A percentile compares a stretch with the other conserved stretches of the same genome.
These are phyloP conservation scores for Aphelocoma californica DNA, from an alignment of 2,797 vertebrate genomes.

Conservation along the genomic window DNA sequence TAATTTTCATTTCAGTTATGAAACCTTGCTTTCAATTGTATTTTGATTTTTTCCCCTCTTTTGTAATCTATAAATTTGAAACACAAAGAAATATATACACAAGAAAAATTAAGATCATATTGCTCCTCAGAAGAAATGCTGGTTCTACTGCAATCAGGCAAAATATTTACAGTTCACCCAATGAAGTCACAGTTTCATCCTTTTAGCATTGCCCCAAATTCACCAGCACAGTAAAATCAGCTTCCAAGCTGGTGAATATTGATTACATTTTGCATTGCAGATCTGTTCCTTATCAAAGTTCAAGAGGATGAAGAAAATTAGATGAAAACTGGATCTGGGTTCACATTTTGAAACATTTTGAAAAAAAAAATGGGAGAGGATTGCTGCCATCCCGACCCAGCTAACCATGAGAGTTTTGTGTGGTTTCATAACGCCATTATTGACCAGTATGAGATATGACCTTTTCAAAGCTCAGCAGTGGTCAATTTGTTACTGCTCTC, in stretches of 20 bases:
- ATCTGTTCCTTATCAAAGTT: not conserved
- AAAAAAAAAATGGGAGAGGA: not conserved
- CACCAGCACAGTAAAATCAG: not conserved
- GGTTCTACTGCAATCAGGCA: not conserved
- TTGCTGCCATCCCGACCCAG: not conserved
- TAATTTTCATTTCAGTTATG: not conserved
- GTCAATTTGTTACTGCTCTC: not conserved
- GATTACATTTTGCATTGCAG: not conserved
- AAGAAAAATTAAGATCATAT: not conserved
- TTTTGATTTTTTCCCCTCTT: not conserved
- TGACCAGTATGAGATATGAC: not conserved
- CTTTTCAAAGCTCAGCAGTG: not conserved
- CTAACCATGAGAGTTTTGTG: not conserved
- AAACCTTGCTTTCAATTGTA: not conserved
- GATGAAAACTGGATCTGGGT: not conserved
- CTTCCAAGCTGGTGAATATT: not conserved
- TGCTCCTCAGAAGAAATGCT: not conserved
- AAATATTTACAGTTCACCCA: not conserved
- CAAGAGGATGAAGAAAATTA: not conserved
- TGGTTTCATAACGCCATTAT: slow-evolving; percentile 14
- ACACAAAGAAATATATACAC: not conserved
- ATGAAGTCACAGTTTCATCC: not conserved
- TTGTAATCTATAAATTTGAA: not conserved
- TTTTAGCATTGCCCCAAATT: not conserved
- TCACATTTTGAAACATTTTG: not conserved